phyloP scores from a whole-genome alignment of 2,797 vertebrate genomes.

The Pipistrellus kuhlii region DNA sequence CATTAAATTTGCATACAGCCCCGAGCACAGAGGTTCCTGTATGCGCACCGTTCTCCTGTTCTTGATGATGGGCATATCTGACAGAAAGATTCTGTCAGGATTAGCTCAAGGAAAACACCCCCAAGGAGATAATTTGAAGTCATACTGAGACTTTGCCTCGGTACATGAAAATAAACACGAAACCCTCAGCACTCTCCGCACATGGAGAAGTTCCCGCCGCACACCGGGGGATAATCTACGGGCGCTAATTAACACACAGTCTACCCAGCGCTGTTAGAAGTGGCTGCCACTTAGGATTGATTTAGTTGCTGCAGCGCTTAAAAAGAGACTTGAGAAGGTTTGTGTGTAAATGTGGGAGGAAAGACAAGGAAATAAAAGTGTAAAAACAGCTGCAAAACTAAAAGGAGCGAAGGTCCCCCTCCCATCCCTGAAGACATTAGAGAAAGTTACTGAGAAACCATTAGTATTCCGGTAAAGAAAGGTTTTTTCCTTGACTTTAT shows the following conservation, averaged over 20 bases:
- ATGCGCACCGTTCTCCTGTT: constrained; percentile 81
- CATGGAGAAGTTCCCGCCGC: constrained; percentile 81
- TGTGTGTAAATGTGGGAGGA: constrained; percentile 76
- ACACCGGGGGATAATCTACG: constrained; percentile 87
- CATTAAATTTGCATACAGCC: constrained; percentile 91
- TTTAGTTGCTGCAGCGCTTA: constrained; percentile 82
- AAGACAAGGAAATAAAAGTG: constrained; percentile 65
- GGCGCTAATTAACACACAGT: constrained; percentile 88
- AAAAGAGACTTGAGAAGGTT: constrained; percentile 78
- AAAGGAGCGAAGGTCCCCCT: constrained; percentile 61
- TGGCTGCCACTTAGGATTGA: constrained; percentile 85
- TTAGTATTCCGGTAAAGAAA: constrained; percentile 52
- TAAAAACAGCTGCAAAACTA: constrained; percentile 81
- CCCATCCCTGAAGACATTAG: neutral
- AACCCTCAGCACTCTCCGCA: constrained; percentile 82
- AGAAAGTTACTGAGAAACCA: neutral
- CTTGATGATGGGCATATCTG: constrained; percentile 91
- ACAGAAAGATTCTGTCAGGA: constrained; percentile 88
- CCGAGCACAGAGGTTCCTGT: constrained; percentile 87
- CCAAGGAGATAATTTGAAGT: constrained; percentile 91
- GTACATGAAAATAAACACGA: constrained; percentile 89
- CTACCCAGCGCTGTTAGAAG: constrained; percentile 76
- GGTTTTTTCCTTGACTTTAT: constrained; percentile 61
- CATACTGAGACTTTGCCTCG: constrained; percentile 88
- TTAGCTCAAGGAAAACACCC: constrained; percentile 89